These are phyloP conservation scores for Tricholaema leucomelas DNA, from an alignment of 2,113 vertebrate species.

Conservation along the genomic window DNA sequence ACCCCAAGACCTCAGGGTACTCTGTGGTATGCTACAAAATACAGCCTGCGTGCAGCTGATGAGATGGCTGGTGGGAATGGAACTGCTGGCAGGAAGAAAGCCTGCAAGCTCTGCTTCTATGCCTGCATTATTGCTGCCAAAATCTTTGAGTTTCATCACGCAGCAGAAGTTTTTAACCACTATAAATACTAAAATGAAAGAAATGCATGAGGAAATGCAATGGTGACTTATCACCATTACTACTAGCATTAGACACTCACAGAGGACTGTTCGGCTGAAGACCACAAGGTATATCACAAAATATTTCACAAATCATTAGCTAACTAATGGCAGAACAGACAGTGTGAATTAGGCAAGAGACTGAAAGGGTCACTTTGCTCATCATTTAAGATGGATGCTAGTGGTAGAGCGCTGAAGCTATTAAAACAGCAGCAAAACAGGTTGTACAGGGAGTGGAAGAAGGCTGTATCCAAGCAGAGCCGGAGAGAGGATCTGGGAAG, in stretches of 20 bases:
- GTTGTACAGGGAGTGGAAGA: background rate
- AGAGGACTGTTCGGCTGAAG: conserved; percentile 1
- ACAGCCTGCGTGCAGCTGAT: conserved; percentile 34
- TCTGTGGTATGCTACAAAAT: conserved; percentile 41
- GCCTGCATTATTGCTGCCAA: background rate
- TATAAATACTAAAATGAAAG: background rate
- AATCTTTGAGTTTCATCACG: background rate
- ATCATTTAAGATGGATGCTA: background rate
- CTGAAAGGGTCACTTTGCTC: conserved; percentile 29
- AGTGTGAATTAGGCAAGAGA: background rate
- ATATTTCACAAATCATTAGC: conserved; percentile 56
- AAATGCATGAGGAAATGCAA: background rate
- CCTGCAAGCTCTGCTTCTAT: background rate
- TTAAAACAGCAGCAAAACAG: background rate
- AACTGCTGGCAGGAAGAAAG: conserved; percentile 40
- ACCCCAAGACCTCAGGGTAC: background rate
- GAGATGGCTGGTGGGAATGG: conserved; percentile 20
- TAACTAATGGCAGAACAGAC: conserved; percentile 43
- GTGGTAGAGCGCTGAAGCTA: background rate
- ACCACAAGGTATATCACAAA: conserved; percentile 28
- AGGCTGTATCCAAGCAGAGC: background rate
- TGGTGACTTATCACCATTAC: background rate
- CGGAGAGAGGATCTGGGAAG: conserved; percentile 1
- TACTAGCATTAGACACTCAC: background rate
- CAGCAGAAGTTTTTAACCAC: conserved; percentile 3